Evolutionary conservation across 2,113 vertebrate genomes (phyloP).

Genomic region (Carettochelys insculpta): DNA sequence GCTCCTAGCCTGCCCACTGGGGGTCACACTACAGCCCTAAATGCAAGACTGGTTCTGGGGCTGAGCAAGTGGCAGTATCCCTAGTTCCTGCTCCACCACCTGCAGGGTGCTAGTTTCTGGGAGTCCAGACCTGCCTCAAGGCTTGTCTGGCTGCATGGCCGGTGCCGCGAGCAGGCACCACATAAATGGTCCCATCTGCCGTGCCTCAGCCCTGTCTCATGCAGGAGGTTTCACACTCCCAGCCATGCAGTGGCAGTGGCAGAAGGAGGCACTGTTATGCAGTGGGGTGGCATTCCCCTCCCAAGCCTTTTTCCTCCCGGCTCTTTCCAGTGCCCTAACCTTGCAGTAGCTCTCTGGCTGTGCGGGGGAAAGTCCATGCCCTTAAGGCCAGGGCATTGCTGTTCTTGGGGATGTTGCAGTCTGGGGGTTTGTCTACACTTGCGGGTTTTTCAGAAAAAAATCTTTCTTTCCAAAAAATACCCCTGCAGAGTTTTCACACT

Average conservation of each 20-base stretch:
- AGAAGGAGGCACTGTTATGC: not conserved
- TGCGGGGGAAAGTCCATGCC: not conserved
- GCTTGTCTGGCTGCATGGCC: not conserved
- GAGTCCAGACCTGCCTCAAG: not conserved
- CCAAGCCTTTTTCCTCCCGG: not conserved
- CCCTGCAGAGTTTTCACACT: too few relatives aligned
- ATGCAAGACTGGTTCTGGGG: not conserved
- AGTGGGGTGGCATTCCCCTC: too few relatives aligned
- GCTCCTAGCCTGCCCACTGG: not conserved
- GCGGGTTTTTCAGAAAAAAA: too few relatives aligned
- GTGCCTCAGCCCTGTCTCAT: too few relatives aligned
- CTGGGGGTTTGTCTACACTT: too few relatives aligned
- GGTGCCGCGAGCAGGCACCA: too few relatives aligned
- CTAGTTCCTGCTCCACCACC: not conserved
- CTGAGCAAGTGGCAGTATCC: not conserved
- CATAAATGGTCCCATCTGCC: too few relatives aligned
- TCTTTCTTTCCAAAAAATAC: too few relatives aligned
- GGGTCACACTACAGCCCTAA: not conserved
- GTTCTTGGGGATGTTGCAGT: not conserved
- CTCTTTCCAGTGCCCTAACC: not conserved
- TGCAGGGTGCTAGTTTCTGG: not conserved
- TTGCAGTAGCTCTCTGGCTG: not conserved
- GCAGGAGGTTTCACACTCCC: too few relatives aligned
- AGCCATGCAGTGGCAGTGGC: too few relatives aligned
- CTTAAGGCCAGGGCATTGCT: not conserved